Evolutionary conservation across 1,140 invertebrate species (phyloP), one percentile per base, ranked within the genome.

Genomic region (Diorhabda sublineata): DNA sequence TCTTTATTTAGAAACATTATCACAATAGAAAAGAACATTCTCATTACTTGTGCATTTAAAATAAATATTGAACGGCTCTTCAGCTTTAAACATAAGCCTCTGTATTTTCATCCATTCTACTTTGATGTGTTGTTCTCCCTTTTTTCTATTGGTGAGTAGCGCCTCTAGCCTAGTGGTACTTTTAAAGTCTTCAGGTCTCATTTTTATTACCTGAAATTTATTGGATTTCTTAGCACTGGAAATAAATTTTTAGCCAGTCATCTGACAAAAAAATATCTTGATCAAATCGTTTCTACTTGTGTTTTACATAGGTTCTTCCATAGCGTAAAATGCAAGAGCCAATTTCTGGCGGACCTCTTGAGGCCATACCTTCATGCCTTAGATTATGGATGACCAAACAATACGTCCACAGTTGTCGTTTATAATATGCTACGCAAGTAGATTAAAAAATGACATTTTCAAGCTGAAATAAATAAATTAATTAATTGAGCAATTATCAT

Each of bases 171-270:
- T 26, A 26, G 26, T 26, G 26, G 26, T 26, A 26, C 26, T 3
- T 57, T n/a, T n/a, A 11, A 26, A 26, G 26, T 26, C 9, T 3
- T n/a, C 11, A n/a, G 9, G 11, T 11, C 11, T n/a, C 60, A 58
- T 58, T 58, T 58, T 58, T 58, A 64, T 8, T 64, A 58, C 64
- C 59, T 6, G 43, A 66, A 66, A 60, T 60, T 5, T 60, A 11
- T 57, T 8, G 11, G 9, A 11, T 57, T n/a, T 8, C 11, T 4
- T 11, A n/a, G 9, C 11, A 26, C 7, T 7, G 41, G 42, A n/a
- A 61, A 61, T 8, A 8, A 7, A n/a, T 64, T 64, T 41, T 7
- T 4, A 47, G 42, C 44, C 42, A 64, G 56, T 43, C 9, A n/a
- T 7, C 26, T 8, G 7, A 2, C 26, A n/a, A 41, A 66, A 61